phyloP scores from a whole-genome alignment of 2,797 vertebrate species.

The Acipenser transmontanus region DNA sequence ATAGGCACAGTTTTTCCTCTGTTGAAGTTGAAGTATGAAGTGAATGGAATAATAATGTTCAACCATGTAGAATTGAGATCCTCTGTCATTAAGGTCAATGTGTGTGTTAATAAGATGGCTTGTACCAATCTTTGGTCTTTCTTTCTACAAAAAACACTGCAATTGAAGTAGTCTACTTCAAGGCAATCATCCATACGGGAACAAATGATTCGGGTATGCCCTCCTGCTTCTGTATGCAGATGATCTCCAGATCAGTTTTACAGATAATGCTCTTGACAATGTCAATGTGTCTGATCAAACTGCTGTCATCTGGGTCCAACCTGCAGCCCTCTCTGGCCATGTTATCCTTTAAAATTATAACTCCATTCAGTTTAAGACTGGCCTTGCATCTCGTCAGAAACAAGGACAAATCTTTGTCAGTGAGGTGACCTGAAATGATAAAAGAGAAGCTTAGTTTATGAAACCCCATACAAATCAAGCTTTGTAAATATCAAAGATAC shows the following conservation, averaged over 20 bases:
- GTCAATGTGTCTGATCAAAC: conserved; percentile 82
- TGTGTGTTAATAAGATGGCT: not conserved
- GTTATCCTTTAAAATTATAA: conserved; percentile 90
- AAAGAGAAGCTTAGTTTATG: not conserved
- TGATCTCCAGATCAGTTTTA: conserved; percentile 73
- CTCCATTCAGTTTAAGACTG: conserved; percentile 73
- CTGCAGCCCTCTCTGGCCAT: conserved; percentile 83
- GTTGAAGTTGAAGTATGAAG: no score
- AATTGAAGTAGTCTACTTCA: conserved; percentile 46
- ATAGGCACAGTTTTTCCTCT: no score
- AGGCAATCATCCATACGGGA: conserved; percentile 88
- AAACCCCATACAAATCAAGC: no score
- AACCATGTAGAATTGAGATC: no score
- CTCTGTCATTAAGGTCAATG: no score
- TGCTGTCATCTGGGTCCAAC: conserved; percentile 82
- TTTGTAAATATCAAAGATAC: no score
- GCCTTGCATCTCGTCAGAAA: conserved; percentile 78
- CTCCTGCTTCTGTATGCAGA: conserved; percentile 71
- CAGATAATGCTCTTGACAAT: conserved; percentile 74
- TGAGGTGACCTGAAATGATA: conserved; percentile 72
- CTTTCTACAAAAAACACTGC: not conserved
- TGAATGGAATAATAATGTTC: no score
- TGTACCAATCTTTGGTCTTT: not conserved
- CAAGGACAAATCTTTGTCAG: conserved; percentile 82
- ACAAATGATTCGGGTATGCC: conserved; percentile 83